A percentile compares a stretch with the other conserved stretches of the same genome.
These are phyloP conservation scores for Typhlichthys subterraneus DNA, from an alignment of 2,797 vertebrate species.

Conservation along the genomic window DNA sequence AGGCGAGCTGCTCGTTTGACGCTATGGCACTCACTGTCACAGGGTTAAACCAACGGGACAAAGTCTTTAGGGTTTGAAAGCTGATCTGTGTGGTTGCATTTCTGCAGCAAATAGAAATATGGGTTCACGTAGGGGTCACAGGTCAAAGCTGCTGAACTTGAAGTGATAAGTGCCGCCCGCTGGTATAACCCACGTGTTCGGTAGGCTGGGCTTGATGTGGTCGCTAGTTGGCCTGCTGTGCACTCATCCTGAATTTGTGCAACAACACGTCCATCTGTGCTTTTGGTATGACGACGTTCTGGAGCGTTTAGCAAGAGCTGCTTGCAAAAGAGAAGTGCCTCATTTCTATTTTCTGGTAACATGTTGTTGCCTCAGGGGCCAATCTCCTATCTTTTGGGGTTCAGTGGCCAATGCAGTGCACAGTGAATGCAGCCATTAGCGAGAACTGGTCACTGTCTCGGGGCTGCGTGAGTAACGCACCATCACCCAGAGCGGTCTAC, in stretches of 20 bases:
- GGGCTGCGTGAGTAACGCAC: neutral
- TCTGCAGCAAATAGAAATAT: no score
- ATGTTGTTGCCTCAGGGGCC: neutral
- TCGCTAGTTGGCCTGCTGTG: no score
- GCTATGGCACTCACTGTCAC: neutral
- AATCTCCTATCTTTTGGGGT: neutral
- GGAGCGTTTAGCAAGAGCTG: neutral
- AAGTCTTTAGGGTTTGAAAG: no score
- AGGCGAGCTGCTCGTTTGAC: no score
- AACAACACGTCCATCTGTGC: neutral
- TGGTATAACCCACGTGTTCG: no score
- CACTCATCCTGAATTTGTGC: neutral
- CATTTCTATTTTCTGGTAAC: neutral
- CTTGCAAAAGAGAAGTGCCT: neutral
- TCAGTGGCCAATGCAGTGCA: constrained; percentile 8
- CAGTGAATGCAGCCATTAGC: neutral
- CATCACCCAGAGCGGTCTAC: neutral
- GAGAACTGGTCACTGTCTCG: neutral
- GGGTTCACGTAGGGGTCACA: no score
- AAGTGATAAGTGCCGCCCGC: no score
- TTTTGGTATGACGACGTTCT: constrained; percentile 14
- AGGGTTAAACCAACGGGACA: constrained; percentile 45
- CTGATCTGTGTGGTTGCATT: no score
- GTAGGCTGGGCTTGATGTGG: no score
- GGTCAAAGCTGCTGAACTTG: no score